A percentile compares a stretch with the other conserved stretches of the same genome.
phyloP scores from a whole-genome alignment of 2,113 vertebrate species.

The Sylvia atricapilla region DNA sequence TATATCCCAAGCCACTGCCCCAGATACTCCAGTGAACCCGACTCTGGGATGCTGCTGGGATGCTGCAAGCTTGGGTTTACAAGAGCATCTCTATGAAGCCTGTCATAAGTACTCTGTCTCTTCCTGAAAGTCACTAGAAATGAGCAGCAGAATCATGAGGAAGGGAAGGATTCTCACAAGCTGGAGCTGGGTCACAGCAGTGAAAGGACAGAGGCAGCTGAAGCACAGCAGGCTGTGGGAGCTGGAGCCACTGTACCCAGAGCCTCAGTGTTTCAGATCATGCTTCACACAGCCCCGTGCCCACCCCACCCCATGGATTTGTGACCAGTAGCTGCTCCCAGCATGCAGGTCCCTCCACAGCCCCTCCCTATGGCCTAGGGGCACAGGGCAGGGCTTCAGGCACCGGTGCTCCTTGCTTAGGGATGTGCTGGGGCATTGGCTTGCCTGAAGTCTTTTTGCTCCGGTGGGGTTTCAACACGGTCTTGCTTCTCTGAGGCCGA shows the following conservation, averaged over 20 bases:
- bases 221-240: not conserved
- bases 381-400: not conserved
- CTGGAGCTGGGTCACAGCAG: not conserved
- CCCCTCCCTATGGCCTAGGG: rapidly evolving
- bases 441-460: not conserved
- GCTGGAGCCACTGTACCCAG: not conserved
- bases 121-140: not conserved
- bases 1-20: not conserved
- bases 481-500: not conserved
- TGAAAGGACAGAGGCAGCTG: not conserved
- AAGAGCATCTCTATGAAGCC: not conserved
- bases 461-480: not conserved
- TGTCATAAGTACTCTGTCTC: not conserved
- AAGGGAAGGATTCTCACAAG: not conserved
- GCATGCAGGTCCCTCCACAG: not conserved
- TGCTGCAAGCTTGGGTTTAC: not conserved
- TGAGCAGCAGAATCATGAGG: not conserved
- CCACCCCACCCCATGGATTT: rapidly evolving
- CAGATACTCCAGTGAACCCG: not conserved
- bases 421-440: not conserved
- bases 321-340: not conserved
- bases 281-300: rapidly evolving
- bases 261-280: not conserved
- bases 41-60: not conserved
- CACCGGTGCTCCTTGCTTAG: rapidly evolving